These are phyloP conservation scores for Diplolepis rosae DNA, from an alignment of 2,888 invertebrate species.

Conservation along the genomic window DNA sequence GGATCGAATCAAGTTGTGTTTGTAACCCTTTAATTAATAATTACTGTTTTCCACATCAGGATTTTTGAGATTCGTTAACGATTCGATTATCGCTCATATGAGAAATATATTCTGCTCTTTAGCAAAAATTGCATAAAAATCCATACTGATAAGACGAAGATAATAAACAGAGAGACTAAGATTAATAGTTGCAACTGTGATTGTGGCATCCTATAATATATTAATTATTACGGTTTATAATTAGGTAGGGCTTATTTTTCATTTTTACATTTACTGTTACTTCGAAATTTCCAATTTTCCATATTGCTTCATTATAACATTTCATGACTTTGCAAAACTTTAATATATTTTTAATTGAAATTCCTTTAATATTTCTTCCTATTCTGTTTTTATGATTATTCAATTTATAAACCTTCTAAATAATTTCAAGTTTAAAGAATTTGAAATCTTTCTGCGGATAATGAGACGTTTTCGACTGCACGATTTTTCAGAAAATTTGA, in stretches of 20 bases:
- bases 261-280: background rate
- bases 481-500: no score
- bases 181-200: slow-evolving; percentile 66
- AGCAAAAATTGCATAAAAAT: slow-evolving; percentile 52
- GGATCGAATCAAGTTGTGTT: background rate
- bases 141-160: slow-evolving; percentile 52
- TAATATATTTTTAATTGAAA: no score
- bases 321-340: no score
- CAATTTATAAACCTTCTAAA: no score
- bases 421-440: no score
- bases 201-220: slow-evolving; percentile 61
- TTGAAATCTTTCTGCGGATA: no score
- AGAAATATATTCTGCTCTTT: slow-evolving; percentile 29
- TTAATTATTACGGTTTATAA: slow-evolving; percentile 64
- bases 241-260: background rate
- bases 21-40: background rate
- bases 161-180: slow-evolving; percentile 62
- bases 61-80: background rate
- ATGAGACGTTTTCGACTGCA: no score
- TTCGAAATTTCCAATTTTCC: no score
- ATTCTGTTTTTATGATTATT: no score
- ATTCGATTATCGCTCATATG: slow-evolving; percentile 32
- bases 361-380: no score
- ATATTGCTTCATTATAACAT: background rate
- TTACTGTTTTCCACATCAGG: background rate